These are phyloP conservation scores for Epinotia demarniana DNA, from an alignment of 2,888 invertebrate genomes.

Conservation along the genomic window DNA sequence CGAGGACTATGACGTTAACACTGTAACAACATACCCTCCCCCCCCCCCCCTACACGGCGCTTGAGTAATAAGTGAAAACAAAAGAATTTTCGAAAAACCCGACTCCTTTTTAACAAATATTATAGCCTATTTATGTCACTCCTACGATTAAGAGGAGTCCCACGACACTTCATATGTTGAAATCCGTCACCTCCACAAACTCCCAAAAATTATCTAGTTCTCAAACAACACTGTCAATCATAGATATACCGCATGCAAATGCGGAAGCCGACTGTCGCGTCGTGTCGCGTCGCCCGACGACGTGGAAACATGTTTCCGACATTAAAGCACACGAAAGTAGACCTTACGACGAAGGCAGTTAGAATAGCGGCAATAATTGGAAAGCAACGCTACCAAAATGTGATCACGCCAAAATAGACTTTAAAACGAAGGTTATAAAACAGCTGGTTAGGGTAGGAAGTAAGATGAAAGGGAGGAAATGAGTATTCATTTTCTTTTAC, in stretches of 20 bases:
- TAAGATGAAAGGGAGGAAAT: neutral
- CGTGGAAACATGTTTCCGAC: conserved; percentile 17
- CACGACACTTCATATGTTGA: too few relatives aligned
- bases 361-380: neutral
- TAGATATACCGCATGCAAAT: conserved; percentile 4
- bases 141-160: too few relatives aligned
- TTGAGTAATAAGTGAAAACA: too few relatives aligned
- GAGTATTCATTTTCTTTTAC: neutral
- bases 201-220: conserved; percentile 15
- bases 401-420: neutral
- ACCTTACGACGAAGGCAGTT: neutral
- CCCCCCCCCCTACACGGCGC: too few relatives aligned
- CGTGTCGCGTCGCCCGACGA: neutral
- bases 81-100: too few relatives aligned
- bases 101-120: too few relatives aligned
- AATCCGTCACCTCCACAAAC: neutral
- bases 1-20: too few relatives aligned
- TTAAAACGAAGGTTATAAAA: neutral
- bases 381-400: neutral
- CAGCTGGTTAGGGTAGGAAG: too few relatives aligned
- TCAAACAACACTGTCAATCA: conserved; percentile 23
- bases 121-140: too few relatives aligned
- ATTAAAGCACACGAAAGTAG: neutral
- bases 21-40: too few relatives aligned
- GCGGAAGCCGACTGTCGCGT: neutral